Conservation (phyloP, 1,140 invertebrate genomes). For the Zaprionus camerounensis region DNA sequence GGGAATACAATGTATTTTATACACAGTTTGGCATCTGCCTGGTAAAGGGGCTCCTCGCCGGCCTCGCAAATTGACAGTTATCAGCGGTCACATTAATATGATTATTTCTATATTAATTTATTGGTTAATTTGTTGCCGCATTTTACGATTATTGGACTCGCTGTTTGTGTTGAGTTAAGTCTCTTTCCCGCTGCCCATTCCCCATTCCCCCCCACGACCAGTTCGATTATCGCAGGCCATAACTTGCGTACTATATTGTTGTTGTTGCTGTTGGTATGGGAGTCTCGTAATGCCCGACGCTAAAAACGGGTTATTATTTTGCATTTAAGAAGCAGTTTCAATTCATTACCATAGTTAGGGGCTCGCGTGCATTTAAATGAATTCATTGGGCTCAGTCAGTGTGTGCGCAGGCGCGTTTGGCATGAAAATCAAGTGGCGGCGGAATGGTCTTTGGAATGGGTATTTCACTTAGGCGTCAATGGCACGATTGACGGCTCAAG, state of each 20-base stretch:
- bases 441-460: constrained; percentile 25
- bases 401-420: constrained; percentile 55
- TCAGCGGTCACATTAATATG: constrained; percentile 75
- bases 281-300: constrained; percentile 34
- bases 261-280: constrained; percentile 18
- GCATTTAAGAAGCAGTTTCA: constrained; percentile 74
- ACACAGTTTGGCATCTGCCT: constrained; percentile 3
- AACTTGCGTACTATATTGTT: constrained; percentile 54
- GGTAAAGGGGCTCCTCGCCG: background rate
- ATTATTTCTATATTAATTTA: constrained; percentile 83
- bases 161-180: constrained; percentile 37
- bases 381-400: constrained; percentile 74
- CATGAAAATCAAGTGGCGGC: constrained; percentile 49
- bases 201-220: constrained; percentile 10
- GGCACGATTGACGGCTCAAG: constrained; percentile 47
- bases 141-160: constrained; percentile 78
- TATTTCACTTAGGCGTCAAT: constrained; percentile 46
- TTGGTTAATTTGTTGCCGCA: constrained; percentile 78
- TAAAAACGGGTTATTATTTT: constrained; percentile 78
- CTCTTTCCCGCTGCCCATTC: background rate
- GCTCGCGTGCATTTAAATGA: constrained; percentile 79
- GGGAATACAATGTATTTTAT: background rate
- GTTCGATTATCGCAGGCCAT: constrained; percentile 68
- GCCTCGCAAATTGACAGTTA: constrained; percentile 63
- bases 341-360: constrained; percentile 77